phyloP scores from a whole-genome alignment of 2,888 invertebrate genomes.

The Sympetrum striolatum region DNA sequence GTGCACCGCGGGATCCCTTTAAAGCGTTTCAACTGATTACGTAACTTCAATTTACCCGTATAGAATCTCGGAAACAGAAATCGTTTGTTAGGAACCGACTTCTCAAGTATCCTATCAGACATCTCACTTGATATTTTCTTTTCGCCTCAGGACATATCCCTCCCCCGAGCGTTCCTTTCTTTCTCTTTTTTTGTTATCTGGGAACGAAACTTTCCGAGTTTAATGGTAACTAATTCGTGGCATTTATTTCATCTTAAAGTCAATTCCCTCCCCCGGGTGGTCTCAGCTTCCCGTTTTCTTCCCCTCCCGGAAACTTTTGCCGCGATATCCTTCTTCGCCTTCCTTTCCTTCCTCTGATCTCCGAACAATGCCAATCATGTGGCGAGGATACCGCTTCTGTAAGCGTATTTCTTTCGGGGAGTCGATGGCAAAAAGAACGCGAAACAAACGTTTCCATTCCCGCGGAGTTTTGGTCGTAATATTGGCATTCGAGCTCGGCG shows the following conservation, averaged over 20 bases:
- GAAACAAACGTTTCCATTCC: background rate
- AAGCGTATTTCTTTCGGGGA: background rate
- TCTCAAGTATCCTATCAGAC: too few species aligned
- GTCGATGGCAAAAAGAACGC: background rate
- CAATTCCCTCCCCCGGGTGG: background rate
- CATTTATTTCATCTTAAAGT: background rate
- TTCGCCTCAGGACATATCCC: too few species aligned
- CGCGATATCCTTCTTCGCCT: background rate
- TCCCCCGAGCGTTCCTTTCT: background rate
- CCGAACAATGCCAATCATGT: slow-evolving; percentile 5
- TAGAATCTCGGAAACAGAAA: too few species aligned
- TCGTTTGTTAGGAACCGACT: too few species aligned
- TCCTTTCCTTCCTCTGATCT: background rate
- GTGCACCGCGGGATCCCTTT: too few species aligned
- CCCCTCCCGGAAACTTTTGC: background rate
- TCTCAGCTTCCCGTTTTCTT: background rate
- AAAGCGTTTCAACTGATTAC: too few species aligned
- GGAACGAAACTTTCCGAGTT: background rate
- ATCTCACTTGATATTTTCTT: too few species aligned
- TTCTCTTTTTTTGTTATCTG: background rate
- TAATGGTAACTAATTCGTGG: background rate
- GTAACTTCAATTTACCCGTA: too few species aligned
- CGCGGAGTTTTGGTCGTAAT: background rate
- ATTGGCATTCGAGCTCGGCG: background rate
- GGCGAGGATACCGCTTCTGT: background rate